Base-by-base conservation (phyloP, 2,888 invertebrate genomes). In the Sinelater perroti region DNA sequence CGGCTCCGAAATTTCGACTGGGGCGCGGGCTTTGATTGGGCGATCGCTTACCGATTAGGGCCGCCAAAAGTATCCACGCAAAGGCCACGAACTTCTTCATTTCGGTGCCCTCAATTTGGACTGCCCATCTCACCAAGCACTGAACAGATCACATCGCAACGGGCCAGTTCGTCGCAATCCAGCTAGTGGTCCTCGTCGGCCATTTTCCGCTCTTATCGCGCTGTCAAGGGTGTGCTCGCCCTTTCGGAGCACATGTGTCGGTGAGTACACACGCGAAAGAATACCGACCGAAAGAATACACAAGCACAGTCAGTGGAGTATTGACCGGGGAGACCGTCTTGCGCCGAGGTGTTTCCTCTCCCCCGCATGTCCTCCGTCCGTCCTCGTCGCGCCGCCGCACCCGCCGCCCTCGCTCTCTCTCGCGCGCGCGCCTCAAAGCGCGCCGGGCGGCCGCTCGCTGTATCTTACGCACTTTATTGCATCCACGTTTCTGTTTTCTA, bases 251-350 rank as follows among this genome's bases (percentile, higher is more conserved):
- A 60, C 59, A 60, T 60, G 59, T 60, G 59, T 60, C 45, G 45
- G 45, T 57, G 63, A 51, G 52, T 57, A 59, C 60, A 61, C 65
- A 64, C 64, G 64, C 64, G 64, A 62, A 51, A 55, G 55, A 55
- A 60, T 54, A 54, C 52, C 47, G 59, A 54, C 44, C 44, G 46
- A 56, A 50, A 49, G 46, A 53, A 42, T 54, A 49, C 47, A 54
- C 59, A 53, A 59, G 52, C 58, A 56, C 56, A 59, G 59, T 60
- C 59, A 60, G 59, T 56, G 53, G 65, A 65, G 65, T 65, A 65
- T 65, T 65, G 65, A 65, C 65, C 65, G 65, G 65, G 62, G 61
- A 61, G 60, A 60, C 61, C 60, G 63, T 63, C 63, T 63, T 65
- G 63, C 63, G 62, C 62, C 61, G 59, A 61, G 60, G 58, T 52